Base-by-base conservation (phyloP, 2,888 invertebrate species). In the Gortyna flavago region DNA sequence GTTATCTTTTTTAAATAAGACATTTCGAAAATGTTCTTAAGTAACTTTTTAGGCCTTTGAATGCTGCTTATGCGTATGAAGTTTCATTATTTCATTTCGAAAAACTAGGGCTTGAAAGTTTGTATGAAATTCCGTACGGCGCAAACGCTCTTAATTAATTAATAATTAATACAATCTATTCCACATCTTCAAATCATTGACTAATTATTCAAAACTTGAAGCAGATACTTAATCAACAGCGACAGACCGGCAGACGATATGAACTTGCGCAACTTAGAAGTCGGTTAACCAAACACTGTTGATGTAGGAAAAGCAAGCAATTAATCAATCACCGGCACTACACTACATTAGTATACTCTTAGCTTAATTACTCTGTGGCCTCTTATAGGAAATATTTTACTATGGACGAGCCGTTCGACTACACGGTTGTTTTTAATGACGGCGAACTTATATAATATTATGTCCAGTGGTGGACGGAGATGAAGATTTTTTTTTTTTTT, bases 251-350 rank as follows among this genome's bases (percentile, higher is more conserved):
- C 54, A 62, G 59, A 66, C 38, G 72, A 57, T 72, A 72, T 38
- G 9, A 72, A 65, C 38, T 80, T 75, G 51, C 77, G 48, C 61
- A 77, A 84, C 25, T 70, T 18, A 80, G 51, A 84, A 83, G 35
- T 77, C 75, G 73, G 75, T 67, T 68, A 79, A 67, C 44, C 25
- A 73, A 85, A 86, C 78, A 84, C 77, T 81, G 75, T 80, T 72
- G 69, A 80, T 83, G 80, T 80, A 75, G 62, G 66, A 84, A 74
- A 72, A 72, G 67, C 81, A 61, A 81, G 83, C 83, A 88, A 90
- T 90, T 89, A 90, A 90, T 90, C 89, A 90, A 90, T 87, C 91
- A 81, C 73, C 66, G 85, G 74, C 83, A 83, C 64, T 69, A 76
- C 65, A 69, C 82, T 80, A 85, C 48, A 84, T 80, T 80, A 81